Evolutionary conservation across 2,888 invertebrate genomes (phyloP).

Genomic region (Xestia xanthographa): DNA sequence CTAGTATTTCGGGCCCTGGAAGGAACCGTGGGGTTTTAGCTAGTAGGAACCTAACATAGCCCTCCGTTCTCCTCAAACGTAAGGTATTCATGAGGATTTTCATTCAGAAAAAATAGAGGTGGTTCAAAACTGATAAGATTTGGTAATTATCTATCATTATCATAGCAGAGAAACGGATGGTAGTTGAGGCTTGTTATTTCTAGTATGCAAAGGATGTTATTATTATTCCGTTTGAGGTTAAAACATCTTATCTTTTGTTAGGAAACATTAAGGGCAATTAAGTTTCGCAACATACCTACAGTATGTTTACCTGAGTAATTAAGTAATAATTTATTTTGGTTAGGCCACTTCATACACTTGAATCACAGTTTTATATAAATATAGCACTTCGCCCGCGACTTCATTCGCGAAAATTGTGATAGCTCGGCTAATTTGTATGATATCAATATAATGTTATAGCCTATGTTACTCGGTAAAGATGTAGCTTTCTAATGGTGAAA

Average conservation of each 20-base stretch:
- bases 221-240: slow-evolving; percentile 10
- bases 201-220: not conserved
- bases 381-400: too few relatives aligned
- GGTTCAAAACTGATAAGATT: not conserved
- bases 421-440: too few relatives aligned
- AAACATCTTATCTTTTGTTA: slow-evolving; percentile 19
- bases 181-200: not conserved
- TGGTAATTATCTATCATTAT: not conserved
- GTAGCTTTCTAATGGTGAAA: too few relatives aligned
- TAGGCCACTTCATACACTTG: not conserved
- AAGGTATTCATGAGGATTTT: not conserved
- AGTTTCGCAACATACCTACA: not conserved
- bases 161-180: not conserved
- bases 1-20: not conserved
- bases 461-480: too few relatives aligned
- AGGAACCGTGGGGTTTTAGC: not conserved
- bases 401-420: too few relatives aligned
- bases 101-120: not conserved
- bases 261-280: slow-evolving; percentile 19
- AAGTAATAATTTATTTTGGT: not conserved
- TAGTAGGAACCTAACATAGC: not conserved
- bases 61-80: not conserved
- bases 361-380: not conserved
- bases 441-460: too few relatives aligned
- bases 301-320: not conserved